These are phyloP conservation scores for Tetraodon nigroviridis DNA, from an alignment of 2,113 vertebrate species.

Conservation along the genomic window DNA sequence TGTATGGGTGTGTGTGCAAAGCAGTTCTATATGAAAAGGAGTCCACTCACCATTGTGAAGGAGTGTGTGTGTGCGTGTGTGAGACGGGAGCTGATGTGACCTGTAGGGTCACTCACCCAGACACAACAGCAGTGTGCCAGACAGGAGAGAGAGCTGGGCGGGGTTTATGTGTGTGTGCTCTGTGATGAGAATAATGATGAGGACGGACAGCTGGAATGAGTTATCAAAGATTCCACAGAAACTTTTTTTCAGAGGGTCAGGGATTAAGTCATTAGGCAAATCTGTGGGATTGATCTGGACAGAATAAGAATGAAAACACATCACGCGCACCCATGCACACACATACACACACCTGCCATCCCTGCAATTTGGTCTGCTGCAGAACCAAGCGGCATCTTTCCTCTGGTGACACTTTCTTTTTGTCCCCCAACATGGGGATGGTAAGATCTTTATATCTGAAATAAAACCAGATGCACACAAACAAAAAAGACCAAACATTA, in stretches of 20 bases:
- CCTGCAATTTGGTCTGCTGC: slow-evolving; percentile 84
- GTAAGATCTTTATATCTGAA: slow-evolving; percentile 84
- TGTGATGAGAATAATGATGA: slow-evolving; percentile 66
- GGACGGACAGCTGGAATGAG: slow-evolving; percentile 65
- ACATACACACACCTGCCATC: slow-evolving; percentile 89
- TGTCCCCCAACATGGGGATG: slow-evolving; percentile 73
- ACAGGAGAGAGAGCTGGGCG: slow-evolving; percentile 37
- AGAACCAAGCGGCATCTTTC: slow-evolving; percentile 84
- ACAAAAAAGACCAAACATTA: slow-evolving; percentile 16
- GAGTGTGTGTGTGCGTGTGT: slow-evolving; percentile 47
- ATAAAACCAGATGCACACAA: slow-evolving; percentile 17
- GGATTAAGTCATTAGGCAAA: slow-evolving; percentile 62
- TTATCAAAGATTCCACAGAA: slow-evolving; percentile 62
- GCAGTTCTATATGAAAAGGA: slow-evolving; percentile 30
- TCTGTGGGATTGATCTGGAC: slow-evolving; percentile 57
- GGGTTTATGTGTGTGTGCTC: slow-evolving; percentile 19
- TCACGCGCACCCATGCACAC: background rate
- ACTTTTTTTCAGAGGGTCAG: slow-evolving; percentile 48
- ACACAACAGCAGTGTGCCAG: slow-evolving; percentile 72
- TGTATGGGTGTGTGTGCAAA: slow-evolving; percentile 7
- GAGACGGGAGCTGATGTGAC: slow-evolving; percentile 51
- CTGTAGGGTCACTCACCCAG: slow-evolving; percentile 63
- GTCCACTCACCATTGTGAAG: slow-evolving; percentile 43
- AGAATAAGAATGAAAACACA: slow-evolving; percentile 21
- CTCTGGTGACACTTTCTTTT: slow-evolving; percentile 74